Conservation (phyloP, 2,113 vertebrate species). For the Noturus placidus region DNA sequence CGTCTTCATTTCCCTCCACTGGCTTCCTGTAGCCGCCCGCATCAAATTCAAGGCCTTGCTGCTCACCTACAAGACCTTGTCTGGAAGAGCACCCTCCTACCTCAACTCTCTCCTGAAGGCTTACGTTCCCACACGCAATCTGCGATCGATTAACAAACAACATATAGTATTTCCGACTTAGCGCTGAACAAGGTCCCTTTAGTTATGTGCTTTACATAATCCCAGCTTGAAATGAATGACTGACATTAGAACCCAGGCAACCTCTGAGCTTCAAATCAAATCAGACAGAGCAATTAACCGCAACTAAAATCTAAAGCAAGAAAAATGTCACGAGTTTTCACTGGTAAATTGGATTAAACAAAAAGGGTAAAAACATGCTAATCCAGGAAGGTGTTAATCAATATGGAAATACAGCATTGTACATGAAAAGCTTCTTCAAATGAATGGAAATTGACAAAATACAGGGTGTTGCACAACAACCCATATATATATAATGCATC, state of each 20-base stretch:
- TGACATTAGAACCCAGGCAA: neutral
- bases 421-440: slow-evolving; percentile 6
- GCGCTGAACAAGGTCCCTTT: too few species aligned
- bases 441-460: neutral
- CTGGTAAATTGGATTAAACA: slow-evolving; percentile 15
- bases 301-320: neutral
- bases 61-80: too few species aligned
- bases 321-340: neutral
- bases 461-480: neutral
- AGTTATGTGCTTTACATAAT: neutral
- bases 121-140: too few species aligned
- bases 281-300: neutral
- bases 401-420: slow-evolving; percentile 12
- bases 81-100: too few species aligned
- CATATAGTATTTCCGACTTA: too few species aligned
- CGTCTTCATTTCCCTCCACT: too few species aligned
- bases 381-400: neutral
- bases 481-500: too few species aligned
- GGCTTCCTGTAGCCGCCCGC: too few species aligned
- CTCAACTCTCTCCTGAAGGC: too few species aligned
- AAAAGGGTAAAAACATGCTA: neutral
- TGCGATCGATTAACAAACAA: too few species aligned
- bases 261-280: neutral
- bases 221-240: neutral
- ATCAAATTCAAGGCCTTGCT: too few species aligned